Percentiles rank a stretch among this genome's conserved stretches.
phyloP scores from a whole-genome alignment of 2,888 invertebrate genomes.

The Bimastos eiseni region DNA sequence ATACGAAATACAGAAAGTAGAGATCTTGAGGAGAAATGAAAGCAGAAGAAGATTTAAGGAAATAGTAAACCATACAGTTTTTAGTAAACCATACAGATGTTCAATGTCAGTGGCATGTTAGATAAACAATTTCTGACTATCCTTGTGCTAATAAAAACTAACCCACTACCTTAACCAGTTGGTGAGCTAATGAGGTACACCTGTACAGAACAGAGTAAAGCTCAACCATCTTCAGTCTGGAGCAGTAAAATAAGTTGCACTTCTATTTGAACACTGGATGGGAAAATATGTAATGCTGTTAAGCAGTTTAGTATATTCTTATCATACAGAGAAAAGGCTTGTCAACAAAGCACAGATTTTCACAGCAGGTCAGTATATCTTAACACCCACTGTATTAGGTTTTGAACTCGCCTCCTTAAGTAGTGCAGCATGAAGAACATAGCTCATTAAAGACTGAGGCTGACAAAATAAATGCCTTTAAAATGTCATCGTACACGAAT shows the following conservation, averaged over 20 bases:
- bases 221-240: not conserved
- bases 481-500: not conserved
- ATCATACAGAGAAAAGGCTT: not conserved
- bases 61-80: too few species aligned
- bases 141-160: not conserved
- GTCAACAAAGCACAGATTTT: not conserved
- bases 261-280: not conserved
- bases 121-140: not conserved
- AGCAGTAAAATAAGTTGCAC: not conserved
- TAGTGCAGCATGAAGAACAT: not conserved
- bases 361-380: not conserved
- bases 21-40: not conserved
- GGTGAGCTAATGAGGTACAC: not conserved
- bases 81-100: not conserved
- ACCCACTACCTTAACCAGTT: not conserved
- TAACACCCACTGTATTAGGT: not conserved
- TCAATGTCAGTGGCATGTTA: not conserved
- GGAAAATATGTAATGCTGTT: not conserved
- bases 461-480: not conserved
- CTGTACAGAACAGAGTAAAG: not conserved
- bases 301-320: not conserved
- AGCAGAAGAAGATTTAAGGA: not conserved
- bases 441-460: not conserved
- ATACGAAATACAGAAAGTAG: not conserved
- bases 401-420: not conserved